Evolutionary conservation across 53 echinoderm and acorn worm species (phyloP).

Genomic region (Henricia sp.): DNA sequence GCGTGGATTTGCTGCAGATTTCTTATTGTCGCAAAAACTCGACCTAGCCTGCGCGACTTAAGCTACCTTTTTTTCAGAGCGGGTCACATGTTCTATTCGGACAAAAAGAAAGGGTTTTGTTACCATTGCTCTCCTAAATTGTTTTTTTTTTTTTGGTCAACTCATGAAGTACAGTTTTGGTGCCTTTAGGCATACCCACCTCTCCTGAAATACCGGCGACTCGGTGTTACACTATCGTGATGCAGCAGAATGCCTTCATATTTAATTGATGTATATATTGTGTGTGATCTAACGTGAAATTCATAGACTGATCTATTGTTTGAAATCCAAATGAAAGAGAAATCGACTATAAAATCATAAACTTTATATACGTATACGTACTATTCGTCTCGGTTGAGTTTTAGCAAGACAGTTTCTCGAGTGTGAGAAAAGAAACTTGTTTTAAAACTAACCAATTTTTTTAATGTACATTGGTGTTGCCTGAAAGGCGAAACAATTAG

Average conservation of each 20-base stretch:
- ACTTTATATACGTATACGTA: not conserved
- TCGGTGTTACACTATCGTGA: not conserved
- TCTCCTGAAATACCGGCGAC: not conserved
- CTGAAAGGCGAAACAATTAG: too few relatives aligned
- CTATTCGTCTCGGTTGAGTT: not conserved
- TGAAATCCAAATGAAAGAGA: conserved; percentile 31
- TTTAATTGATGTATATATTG: conserved; percentile 38
- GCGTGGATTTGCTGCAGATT: too few relatives aligned
- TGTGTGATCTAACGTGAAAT: conserved; percentile 59
- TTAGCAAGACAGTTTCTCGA: not conserved
- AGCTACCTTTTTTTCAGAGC: too few relatives aligned
- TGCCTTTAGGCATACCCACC: conserved; percentile 23
- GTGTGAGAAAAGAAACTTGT: not conserved
- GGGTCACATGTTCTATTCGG: too few relatives aligned
- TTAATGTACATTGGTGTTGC: conserved; percentile 15
- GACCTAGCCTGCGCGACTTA: too few relatives aligned
- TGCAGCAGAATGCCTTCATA: conserved; percentile 21
- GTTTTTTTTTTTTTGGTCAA: too few relatives aligned
- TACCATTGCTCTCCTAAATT: too few relatives aligned
- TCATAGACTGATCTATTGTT: conserved; percentile 50
- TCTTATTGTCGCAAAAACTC: too few relatives aligned
- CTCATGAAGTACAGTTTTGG: too few relatives aligned
- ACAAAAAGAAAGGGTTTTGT: too few relatives aligned
- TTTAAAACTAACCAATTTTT: not conserved
- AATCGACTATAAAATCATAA: conserved; percentile 37